Conservation (phyloP, 64 coral and sea anemone genomes). For the Actinia equina region DNA sequence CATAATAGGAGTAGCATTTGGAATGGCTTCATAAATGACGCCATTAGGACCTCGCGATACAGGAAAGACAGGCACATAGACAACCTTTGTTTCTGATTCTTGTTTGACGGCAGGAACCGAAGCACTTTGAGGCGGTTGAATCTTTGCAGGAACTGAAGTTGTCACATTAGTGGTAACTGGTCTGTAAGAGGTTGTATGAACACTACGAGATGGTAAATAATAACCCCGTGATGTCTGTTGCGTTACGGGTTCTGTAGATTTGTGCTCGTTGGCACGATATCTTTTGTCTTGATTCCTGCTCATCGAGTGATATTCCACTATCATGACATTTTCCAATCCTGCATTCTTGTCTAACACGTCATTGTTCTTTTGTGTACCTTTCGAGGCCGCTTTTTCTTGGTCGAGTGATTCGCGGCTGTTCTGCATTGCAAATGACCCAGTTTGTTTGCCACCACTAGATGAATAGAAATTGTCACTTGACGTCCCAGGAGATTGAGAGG, state of each 20-base stretch:
- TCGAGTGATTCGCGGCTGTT: conserved; percentile 36
- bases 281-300: conserved; percentile 2
- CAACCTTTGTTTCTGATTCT: conserved; percentile 26
- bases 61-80: conserved; percentile 57
- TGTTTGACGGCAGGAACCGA: neutral
- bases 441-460: conserved; percentile 21
- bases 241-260: neutral
- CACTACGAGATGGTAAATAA: neutral
- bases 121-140: conserved; percentile 4
- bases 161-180: neutral
- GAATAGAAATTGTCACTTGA: conserved; percentile 19
- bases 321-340: conserved; percentile 65
- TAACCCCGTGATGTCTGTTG: conserved; percentile 14
- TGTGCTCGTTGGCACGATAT: conserved; percentile 35
- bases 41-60: conserved; percentile 38
- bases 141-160: conserved; percentile 13
- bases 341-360: conserved; percentile 28
- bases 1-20: conserved; percentile 53
- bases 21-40: conserved; percentile 52
- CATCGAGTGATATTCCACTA: conserved; percentile 65
- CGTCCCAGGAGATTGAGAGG: conserved; percentile 51
- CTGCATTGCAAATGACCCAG: conserved; percentile 40
- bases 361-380: conserved; percentile 28
- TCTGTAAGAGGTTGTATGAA: neutral
- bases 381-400: conserved; percentile 23